Base-by-base conservation (phyloP, 2,888 invertebrate genomes). In the Drosophila cognata region DNA sequence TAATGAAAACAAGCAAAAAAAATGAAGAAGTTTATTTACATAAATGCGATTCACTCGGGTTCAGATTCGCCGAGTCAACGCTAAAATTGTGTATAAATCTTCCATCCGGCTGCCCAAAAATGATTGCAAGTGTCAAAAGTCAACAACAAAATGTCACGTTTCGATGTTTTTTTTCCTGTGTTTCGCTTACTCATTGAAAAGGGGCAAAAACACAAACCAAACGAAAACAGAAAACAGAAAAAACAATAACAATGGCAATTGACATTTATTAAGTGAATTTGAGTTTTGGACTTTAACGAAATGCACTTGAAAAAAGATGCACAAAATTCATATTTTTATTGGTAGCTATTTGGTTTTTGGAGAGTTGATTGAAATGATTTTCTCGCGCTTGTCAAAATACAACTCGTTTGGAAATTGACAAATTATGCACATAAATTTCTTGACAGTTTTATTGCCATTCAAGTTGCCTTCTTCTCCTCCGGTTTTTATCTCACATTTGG, bases 51-150 rank as follows among this genome's bases (percentile, higher is more conserved):
- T 65, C 56, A 31, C 10, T 38, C 21, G 60, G 69, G 70, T 79
- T 50, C 31, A 58, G 67, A 71, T 81, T 69, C 62, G 82, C 67
- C 57, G 68, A 76, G 57, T 72, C 84, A 72, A 60, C 83, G 62
- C 53, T 68, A 65, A 79, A 73, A 41, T 56, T 62, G 46, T 62
- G 48, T 57, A 81, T 89, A 87, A 84, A 79, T 89, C 89, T 86
- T 72, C 56, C 68, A 76, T 75, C 66, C 79, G 67, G 65, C 61
- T 71, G 71, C 61, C 85, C 73, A 71, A 88, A 84, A 88, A 70
- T 78, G 73, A 88, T 78, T 71, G 72, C 90, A 90, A 88, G 89
- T 90, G 87, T 87, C 90, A 87, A 86, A 75, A 90, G 87, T 90
- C 87, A 90, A 76, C 84, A 82, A 71, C 78, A 77, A 88, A 88